A percentile compares a stretch with the other conserved stretches of the same genome.
Evolutionary conservation across 2,113 vertebrate genomes (phyloP).

Genomic region (Alaudala cheleensis): DNA sequence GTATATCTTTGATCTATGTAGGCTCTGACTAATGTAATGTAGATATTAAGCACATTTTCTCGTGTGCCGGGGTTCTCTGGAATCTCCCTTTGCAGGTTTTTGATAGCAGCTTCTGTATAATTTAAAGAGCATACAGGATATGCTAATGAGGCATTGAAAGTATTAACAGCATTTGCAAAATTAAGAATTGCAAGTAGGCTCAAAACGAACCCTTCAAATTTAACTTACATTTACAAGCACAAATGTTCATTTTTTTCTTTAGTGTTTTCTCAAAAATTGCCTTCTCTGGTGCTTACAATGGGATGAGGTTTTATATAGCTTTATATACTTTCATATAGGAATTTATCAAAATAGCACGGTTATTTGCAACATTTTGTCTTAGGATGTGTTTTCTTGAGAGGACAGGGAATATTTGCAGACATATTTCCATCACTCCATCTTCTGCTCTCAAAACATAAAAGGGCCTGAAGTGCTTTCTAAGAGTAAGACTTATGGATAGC

Average conservation of each 20-base stretch:
- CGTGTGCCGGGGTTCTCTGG: not conserved
- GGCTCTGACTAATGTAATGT: not conserved
- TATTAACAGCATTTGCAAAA: constrained; percentile 39
- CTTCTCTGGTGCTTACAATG: not conserved
- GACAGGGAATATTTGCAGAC: not conserved
- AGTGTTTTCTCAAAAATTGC: not conserved
- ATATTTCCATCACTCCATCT: not conserved
- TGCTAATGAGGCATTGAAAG: constrained; percentile 39
- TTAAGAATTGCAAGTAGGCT: constrained; percentile 20
- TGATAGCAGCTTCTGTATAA: constrained; percentile 4
- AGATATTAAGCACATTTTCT: constrained; percentile 28
- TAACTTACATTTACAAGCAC: constrained; percentile 2
- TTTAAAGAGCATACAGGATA: constrained; percentile 36
- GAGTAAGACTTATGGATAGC: not conserved
- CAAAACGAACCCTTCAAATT: not conserved
- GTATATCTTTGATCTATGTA: constrained; percentile 11
- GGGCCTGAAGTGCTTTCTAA: not conserved
- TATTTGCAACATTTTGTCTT: not conserved
- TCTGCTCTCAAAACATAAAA: not conserved
- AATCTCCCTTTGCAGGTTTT: constrained; percentile 52
- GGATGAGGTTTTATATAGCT: not conserved
- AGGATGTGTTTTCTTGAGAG: not conserved
- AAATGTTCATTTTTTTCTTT: not conserved
- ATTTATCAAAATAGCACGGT: not conserved
- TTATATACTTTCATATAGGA: not conserved